Evolutionary conservation across 2,113 vertebrate genomes (phyloP).

Genomic region (Gadus chalcogrammus): DNA sequence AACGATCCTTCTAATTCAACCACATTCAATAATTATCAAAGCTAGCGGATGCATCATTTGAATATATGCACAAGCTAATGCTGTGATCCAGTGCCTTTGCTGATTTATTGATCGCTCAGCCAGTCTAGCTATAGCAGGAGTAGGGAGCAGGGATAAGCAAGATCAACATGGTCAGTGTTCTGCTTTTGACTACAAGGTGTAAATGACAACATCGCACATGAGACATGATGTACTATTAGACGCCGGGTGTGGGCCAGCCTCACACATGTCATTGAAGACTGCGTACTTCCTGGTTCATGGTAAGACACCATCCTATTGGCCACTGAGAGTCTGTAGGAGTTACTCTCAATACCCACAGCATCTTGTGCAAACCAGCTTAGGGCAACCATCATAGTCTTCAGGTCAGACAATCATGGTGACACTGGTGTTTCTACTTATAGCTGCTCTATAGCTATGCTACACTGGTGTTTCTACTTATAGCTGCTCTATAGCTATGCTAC

Average conservation of each 20-base stretch:
- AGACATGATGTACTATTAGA: constrained; percentile 26
- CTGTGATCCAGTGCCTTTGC: constrained; percentile 16
- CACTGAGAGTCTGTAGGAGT: neutral
- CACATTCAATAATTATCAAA: constrained; percentile 43
- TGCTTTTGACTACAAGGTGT: constrained; percentile 1
- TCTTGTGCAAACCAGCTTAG: neutral
- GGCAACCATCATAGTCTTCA: neutral
- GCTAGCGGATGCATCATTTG: constrained; percentile 14
- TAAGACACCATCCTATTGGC: constrained; percentile 10
- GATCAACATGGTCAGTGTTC: constrained; percentile 18
- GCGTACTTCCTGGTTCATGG: constrained; percentile 23
- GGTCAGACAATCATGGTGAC: constrained; percentile 2
- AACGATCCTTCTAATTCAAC: constrained; percentile 48
- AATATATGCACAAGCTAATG: neutral
- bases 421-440: neutral
- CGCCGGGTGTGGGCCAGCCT: constrained; percentile 28
- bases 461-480: neutral
- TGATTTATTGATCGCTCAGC: constrained; percentile 29
- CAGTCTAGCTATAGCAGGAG: constrained; percentile 1
- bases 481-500: neutral
- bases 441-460: too few species aligned
- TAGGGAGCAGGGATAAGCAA: constrained; percentile 2
- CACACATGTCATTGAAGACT: constrained; percentile 35
- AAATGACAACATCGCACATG: constrained; percentile 22
- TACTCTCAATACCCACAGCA: neutral